Conservation (phyloP, 1,140 invertebrate genomes). For the Pseudomyrmex sp. region DNA sequence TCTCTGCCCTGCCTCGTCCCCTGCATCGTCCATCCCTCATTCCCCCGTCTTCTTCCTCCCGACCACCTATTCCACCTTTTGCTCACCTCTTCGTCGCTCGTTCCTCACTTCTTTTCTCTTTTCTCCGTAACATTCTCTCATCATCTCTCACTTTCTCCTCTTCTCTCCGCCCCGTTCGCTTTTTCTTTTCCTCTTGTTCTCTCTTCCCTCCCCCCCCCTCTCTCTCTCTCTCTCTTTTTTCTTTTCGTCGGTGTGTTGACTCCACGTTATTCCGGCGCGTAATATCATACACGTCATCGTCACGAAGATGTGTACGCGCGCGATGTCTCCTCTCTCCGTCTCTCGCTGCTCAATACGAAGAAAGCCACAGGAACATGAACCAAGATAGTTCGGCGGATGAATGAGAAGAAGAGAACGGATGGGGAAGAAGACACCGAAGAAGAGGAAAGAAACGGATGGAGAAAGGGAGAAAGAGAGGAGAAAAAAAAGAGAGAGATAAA, state of each 20-base stretch:
- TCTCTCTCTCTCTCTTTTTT: background rate
- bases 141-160: slow-evolving; percentile 51
- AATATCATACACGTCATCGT: slow-evolving; percentile 81
- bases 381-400: slow-evolving; percentile 49
- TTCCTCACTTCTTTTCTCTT: slow-evolving; percentile 49
- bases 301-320: slow-evolving; percentile 75
- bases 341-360: slow-evolving; percentile 43
- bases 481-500: slow-evolving; percentile 5
- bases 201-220: slow-evolving; percentile 2
- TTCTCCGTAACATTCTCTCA: slow-evolving; percentile 38
- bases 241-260: slow-evolving; percentile 35
- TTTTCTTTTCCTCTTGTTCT: background rate
- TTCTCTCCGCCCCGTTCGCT: background rate
- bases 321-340: slow-evolving; percentile 19
- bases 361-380: slow-evolving; percentile 51
- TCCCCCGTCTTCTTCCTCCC: slow-evolving; percentile 44
- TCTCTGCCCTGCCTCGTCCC: slow-evolving; percentile 74
- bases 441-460: slow-evolving; percentile 16
- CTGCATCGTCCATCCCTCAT: slow-evolving; percentile 62
- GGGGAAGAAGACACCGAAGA: slow-evolving; percentile 53
- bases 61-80: slow-evolving; percentile 16
- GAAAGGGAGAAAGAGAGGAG: slow-evolving; percentile 9
- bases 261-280: slow-evolving; percentile 76
- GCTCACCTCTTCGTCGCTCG: slow-evolving; percentile 38
- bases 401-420: slow-evolving; percentile 65